Base-by-base conservation (phyloP, 1,140 invertebrate species). In the Arion vulgaris region DNA sequence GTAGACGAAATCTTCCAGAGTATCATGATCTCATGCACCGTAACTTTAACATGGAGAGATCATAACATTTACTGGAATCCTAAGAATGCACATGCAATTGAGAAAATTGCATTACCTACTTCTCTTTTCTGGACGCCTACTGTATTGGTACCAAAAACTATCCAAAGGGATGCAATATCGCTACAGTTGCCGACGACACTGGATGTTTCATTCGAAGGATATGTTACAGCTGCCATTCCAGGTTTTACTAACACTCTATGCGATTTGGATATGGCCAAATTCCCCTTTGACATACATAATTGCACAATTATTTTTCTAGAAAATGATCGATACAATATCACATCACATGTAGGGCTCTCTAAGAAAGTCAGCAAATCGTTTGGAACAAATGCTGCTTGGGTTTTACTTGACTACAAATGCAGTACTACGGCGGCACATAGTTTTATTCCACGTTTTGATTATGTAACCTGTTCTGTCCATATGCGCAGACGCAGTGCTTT, bases 401-500 rank as follows among this genome's bases (percentile, higher is more conserved):
- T 75, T 17, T 11, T 75, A 45, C 23, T 34, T 1, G n/a, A 51
- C 39, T 28, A 51, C 23, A 26, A 34, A 32, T 75, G 73, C 32
- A 51, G 28, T 1, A 4, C 73, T 2, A 75, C 38, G 1, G 28
- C 26, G 19, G 15, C 49, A 17, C 73, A 75, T 34, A 66, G n/a
- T 34, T 66, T 7, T 32, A 7, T 32, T 28, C 96, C 97, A 95
- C 96, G 94, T 4, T 94, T 96, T 92, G 94, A 95, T 74, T 94
- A 95, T 84, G 94, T 91, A 11, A 94, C 92, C 86, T 92, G 93
- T 0, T 93, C 93, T 83, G 90, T 94, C 23, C 93, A 92, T 4
- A 98, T 99, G 93, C 94, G 97, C 91, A 95, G 98, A 91, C 95
- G 98, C 91, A 98, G 98, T 79, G 94, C 99, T 85, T 99, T 99